Base-by-base conservation (phyloP, 1,140 invertebrate species). In the Pseudoatta argentina region DNA sequence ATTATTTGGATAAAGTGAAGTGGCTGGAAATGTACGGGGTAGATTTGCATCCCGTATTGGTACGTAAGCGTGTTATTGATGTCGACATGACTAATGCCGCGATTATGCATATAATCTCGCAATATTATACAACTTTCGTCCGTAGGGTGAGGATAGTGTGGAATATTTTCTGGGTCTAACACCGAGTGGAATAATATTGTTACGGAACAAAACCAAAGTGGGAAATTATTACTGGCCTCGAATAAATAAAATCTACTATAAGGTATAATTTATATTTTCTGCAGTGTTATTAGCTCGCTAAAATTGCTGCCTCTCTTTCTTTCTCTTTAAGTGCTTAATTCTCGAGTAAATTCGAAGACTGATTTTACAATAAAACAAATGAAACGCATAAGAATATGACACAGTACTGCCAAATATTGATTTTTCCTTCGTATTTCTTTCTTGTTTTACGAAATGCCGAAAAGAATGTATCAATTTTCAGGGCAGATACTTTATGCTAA, bases 191-290 rank as follows among this genome's bases (percentile, higher is more conserved):
- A 98, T 99, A 93, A 97, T 99, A 91, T 97, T 99, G 63, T 97
- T 99, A 92, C 97, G 99, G 90, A 99, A 99, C 93, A 98, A 98
- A 95, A 98, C 97, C 94, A 99, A 99, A 96, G 99, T 99, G 90
- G 99, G 99, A 88, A 98, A 99, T 95, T 99, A 99, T 96, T 99
- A 99, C 95, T 99, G 99, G 99, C 98, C 98, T 66, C 97, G 98
- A 94, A 99, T 99, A 92, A 98, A 97, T 86, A 99, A 99, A 96
- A 97, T 99, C 90, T 99, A 98, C 95, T 98, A 98, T 95, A 99
- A 99, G 96, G 95, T 95, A 93, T 39, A 67, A 69, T 73, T 59
- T 82, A 93, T 39, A 67, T 55, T 73, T 59, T 82, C 16, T 21
- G 8, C 18, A 39, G 27, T 69, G 5, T 69, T 12, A 21, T 55